phyloP scores from a whole-genome alignment of 23 tunicate species.

The Halocynthia aurantium region DNA sequence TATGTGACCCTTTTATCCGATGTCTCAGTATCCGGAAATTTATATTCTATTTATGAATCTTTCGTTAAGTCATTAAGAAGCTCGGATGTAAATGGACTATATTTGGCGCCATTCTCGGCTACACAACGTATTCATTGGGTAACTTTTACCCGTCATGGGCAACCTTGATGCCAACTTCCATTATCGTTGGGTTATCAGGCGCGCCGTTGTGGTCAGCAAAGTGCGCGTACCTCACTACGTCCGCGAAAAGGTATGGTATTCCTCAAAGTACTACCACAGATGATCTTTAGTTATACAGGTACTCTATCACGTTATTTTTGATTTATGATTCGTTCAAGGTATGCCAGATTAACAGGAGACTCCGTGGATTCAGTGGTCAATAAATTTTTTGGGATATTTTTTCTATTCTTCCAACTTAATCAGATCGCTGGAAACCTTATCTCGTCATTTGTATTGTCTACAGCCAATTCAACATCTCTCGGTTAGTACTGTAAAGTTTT shows the following conservation, averaged over 20 bases:
- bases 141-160: conserved; percentile 95
- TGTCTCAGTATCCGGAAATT: no score
- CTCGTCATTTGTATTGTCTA: conserved; percentile 74
- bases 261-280: neutral
- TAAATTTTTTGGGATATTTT: conserved; percentile 90
- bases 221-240: conserved; percentile 72
- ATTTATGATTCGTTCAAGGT: conserved; percentile 26
- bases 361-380: conserved; percentile 73
- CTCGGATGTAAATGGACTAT: conserved; percentile 95
- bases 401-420: conserved; percentile 77
- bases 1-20: no score
- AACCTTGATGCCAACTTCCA: conserved; percentile 82
- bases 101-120: conserved; percentile 59
- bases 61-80: conserved; percentile 49
- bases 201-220: conserved; percentile 99
- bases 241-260: conserved; percentile 52
- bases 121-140: conserved; percentile 71
- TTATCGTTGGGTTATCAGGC: conserved; percentile 80
- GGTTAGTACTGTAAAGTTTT: conserved; percentile 21
- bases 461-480: conserved; percentile 28
- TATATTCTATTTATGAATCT: neutral
- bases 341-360: conserved; percentile 48
- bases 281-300: neutral
- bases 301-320: neutral
- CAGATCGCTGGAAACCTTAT: conserved; percentile 84